Base-by-base conservation (phyloP, 2,888 invertebrate species). In the Pegoplata infirma region DNA sequence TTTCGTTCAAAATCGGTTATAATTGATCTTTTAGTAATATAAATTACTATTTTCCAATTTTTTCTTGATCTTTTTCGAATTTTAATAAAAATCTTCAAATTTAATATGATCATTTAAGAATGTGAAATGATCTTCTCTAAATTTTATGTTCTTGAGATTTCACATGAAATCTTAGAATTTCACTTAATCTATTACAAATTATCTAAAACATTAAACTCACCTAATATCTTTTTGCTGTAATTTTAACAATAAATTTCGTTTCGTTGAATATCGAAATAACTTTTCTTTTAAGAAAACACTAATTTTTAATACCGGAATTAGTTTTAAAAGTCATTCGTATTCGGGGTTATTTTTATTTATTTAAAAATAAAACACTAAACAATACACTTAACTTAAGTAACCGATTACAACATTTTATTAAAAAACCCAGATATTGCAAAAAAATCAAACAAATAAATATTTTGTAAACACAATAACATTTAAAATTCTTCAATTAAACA, bases 201-300 rank as follows among this genome's bases (percentile, higher is more conserved):
- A n/a, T n/a, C n/a, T n/a, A n/a, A n/a, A n/a, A 55, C 10, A n/a
- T n/a, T 4, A 14, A 7, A 55, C 58, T 58, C 40, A 72, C 71
- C 63, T 32, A 47, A 44, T 46, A 23, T n/a, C n/a, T n/a, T n/a
- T 47, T 12, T n/a, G 32, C 23, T 6, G 2, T 51, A 6, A 1
- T 23, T 32, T 14, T 16, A 44, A 23, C 19, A 46, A 40, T 17
- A n/a, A 21, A 46, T 36, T 47, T 72, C 32, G 55, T 51, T 28
- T 72, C 61, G 71, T 71, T 72, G 10, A 55, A 63, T 28, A 58
- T 6, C 40, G 28, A 16, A 51, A 19, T 61, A n/a, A 63, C 46
- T 49, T 66, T 59, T 44, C 10, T 49, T 32, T 21, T 21, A n/a
- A 1, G 47, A 12, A 23, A n/a, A 58, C 36, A 68, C 47, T 49